phyloP scores from a whole-genome alignment of 2,113 vertebrate genomes.

The Nematolebias whitei region DNA sequence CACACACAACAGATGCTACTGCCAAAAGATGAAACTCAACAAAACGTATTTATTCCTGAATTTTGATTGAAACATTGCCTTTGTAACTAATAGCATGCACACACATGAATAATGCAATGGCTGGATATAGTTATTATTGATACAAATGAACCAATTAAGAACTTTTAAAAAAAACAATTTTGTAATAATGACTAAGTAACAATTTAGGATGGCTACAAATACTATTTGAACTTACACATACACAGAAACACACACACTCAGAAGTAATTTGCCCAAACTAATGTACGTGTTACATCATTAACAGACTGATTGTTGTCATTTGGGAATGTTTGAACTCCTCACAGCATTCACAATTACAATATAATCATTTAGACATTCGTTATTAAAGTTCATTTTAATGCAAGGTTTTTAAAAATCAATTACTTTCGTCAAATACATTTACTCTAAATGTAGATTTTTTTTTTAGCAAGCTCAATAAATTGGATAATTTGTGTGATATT shows the following conservation, averaged over 20 bases:
- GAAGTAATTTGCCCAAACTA: slow-evolving; percentile 39
- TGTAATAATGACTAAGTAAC: slow-evolving; percentile 27
- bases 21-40: slow-evolving; percentile 20
- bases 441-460: too few relatives aligned
- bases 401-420: slow-evolving; percentile 20
- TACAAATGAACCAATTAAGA: slow-evolving; percentile 67
- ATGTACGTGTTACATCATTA: slow-evolving; percentile 44
- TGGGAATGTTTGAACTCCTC: slow-evolving; percentile 31
- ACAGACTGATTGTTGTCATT: slow-evolving; percentile 44
- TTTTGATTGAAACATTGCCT: slow-evolving; percentile 8
- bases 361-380: slow-evolving; percentile 15
- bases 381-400: slow-evolving; percentile 28
- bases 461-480: too few relatives aligned
- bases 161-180: slow-evolving; percentile 41
- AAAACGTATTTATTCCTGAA: slow-evolving; percentile 21
- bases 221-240: slow-evolving; percentile 1
- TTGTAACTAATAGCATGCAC: slow-evolving; percentile 30
- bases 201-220: slow-evolving; percentile 2
- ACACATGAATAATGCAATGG: slow-evolving; percentile 41
- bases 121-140: slow-evolving; percentile 44
- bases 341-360: slow-evolving; percentile 26
- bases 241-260: background rate
- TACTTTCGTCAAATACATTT: slow-evolving; percentile 1
- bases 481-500: too few relatives aligned
- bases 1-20: slow-evolving; percentile 29